A percentile compares a stretch with the other conserved stretches of the same genome.
phyloP scores from a whole-genome alignment of 2,888 invertebrate species.

The Drosophila neutralis region DNA sequence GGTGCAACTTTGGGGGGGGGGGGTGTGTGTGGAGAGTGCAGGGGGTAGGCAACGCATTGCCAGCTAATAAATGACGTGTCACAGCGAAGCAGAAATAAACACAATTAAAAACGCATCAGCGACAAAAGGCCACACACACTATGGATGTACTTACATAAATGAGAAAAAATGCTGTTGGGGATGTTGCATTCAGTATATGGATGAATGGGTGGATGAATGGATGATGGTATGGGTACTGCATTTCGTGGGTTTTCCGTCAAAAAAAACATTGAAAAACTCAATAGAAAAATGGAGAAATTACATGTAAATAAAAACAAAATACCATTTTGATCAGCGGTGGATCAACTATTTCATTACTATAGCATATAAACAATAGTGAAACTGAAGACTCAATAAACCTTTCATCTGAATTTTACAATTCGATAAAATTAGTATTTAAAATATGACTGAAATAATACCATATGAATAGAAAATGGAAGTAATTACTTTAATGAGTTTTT shows the following conservation, averaged over 20 bases:
- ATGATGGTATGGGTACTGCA: background rate
- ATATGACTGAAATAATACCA: too few species aligned
- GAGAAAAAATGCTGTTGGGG: conserved; percentile 12
- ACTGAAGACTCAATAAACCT: background rate
- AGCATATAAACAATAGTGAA: background rate
- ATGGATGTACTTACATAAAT: background rate
- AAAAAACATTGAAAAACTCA: background rate
- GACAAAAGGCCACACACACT: conserved; percentile 37
- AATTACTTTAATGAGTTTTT: background rate
- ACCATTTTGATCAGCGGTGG: background rate
- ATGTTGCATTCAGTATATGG: conserved; percentile 15
- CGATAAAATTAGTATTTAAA: too few species aligned
- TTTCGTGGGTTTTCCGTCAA: conserved; percentile 1
- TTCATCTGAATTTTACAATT: background rate
- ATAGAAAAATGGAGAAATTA: background rate
- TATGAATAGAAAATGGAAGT: too few species aligned
- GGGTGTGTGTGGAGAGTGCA: background rate
- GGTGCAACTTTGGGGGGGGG: background rate
- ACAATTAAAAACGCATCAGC: conserved; percentile 82
- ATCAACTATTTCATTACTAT: background rate
- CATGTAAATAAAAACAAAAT: background rate
- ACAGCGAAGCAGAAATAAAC: conserved; percentile 77
- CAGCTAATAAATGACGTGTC: conserved; percentile 76
- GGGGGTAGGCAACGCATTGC: conserved; percentile 13
- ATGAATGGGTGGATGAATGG: background rate